Evolutionary conservation across 2,113 vertebrate species (phyloP), one percentile per base, ranked within the genome.

Genomic region (Loxodonta africana): DNA sequence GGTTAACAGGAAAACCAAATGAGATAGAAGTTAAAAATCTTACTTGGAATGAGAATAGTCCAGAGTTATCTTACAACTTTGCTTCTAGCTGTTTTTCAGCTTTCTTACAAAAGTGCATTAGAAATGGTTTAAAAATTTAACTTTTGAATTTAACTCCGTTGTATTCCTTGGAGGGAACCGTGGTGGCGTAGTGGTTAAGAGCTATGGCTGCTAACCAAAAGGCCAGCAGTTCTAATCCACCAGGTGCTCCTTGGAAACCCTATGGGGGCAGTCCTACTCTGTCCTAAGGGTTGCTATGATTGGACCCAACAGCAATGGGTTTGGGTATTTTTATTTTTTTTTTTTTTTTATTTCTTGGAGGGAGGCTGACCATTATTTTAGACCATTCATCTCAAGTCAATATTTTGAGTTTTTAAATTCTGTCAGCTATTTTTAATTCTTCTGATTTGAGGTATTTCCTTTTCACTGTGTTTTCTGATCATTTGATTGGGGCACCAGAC

Each of bases 121-220:
- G 96, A 94, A 96, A 48, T 96, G 37, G n/a, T 84, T 98, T 97
- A 87, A 96, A 97, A 94, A 65, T 2, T 20, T 37, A 73, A 73
- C 15, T 73, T 73, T 20, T 20, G 18, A 73, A 73, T 73, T 18
- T n/a, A 37, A 73, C 21, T 37, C 15, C 7, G 17, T n/a, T 37
- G 8, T 73, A 73, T 74, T 74, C 41, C 37, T 37, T 57, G 53
- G 8, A 83, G 82, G 3, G 3, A 53, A 37, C 37, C 37, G 37
- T 37, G 37, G 37, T 37, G 37, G 37, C 37, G 37, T 37, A 37
- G 37, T 37, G 37, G 37, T 37, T 37, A 37, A 37, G 37, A 37
- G 37, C 37, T 37, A 2, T 37, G 37, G 37, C 37, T 37, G 37
- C 37, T 37, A 37, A 37, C 37, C 37, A 37, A 37, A 37, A 37